Percentiles rank a stretch among this genome's conserved stretches.
Conservation (phyloP, 1,140 invertebrate species). For the Meteorus sp. region DNA sequence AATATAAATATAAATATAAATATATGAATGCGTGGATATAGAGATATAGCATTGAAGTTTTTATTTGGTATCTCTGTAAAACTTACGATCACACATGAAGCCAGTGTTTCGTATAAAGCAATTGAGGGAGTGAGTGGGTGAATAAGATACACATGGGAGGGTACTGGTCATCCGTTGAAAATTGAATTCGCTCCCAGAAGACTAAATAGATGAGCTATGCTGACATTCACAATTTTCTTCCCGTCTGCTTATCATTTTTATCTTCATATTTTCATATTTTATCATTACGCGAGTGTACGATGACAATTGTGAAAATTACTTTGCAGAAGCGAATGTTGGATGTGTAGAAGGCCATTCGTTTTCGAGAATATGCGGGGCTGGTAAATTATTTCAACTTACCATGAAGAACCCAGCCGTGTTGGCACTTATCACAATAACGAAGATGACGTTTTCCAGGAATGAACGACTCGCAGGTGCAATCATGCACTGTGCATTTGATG, state of each 20-base stretch:
- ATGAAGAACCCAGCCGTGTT: conserved; percentile 78
- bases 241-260: background rate
- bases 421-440: conserved; percentile 73
- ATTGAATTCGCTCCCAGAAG: conserved; percentile 59
- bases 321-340: too few relatives aligned
- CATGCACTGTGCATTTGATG: conserved; percentile 72
- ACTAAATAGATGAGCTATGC: conserved; percentile 50
- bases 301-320: too few relatives aligned
- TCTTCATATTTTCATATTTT: conserved; percentile 5
- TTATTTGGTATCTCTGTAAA: too few relatives aligned
- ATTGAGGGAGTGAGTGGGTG: background rate
- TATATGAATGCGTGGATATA: too few relatives aligned
- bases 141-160: conserved; percentile 32
- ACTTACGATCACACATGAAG: conserved; percentile 58
- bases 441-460: conserved; percentile 72
- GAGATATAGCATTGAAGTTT: too few relatives aligned
- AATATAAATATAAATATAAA: background rate
- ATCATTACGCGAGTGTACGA: background rate
- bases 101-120: conserved; percentile 36
- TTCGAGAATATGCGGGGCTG: too few relatives aligned
- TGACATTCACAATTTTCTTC: conserved; percentile 49
- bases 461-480: conserved; percentile 75
- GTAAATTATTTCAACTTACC: conserved; percentile 62
- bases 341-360: too few relatives aligned
- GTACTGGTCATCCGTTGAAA: conserved; percentile 56